These are phyloP conservation scores for Ptiloglossa arizonensis DNA, from an alignment of 1,140 invertebrate species.

Conservation along the genomic window DNA sequence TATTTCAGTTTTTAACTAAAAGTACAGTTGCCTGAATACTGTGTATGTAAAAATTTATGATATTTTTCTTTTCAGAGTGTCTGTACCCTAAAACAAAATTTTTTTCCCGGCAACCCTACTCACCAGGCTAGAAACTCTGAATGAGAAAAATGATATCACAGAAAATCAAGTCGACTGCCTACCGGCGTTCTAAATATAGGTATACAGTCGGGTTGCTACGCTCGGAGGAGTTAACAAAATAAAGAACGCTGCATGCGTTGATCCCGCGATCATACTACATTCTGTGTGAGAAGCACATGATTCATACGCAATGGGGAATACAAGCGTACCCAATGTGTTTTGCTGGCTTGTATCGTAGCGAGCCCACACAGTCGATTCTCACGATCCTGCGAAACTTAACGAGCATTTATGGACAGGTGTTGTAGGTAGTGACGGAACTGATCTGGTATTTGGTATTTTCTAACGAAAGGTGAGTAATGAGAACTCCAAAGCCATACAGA, in stretches of 20 bases:
- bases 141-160: not conserved
- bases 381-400: constrained; percentile 33
- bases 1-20: too few relatives aligned
- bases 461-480: too few relatives aligned
- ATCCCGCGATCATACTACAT: not conserved
- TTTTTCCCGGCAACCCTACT: too few relatives aligned
- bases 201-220: not conserved
- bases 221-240: constrained; percentile 8
- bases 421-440: constrained; percentile 6
- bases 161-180: not conserved
- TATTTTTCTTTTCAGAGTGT: too few relatives aligned
- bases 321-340: too few relatives aligned
- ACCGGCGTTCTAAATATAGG: constrained; percentile 11
- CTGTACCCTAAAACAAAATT: too few relatives aligned
- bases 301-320: too few relatives aligned
- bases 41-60: too few relatives aligned
- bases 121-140: too few relatives aligned
- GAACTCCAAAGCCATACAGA: not conserved
- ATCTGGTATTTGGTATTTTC: not conserved
- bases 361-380: constrained; percentile 37
- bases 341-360: not conserved
- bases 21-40: too few relatives aligned
- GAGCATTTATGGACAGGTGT: constrained; percentile 28
- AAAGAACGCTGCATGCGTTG: not conserved
- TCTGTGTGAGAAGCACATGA: not conserved